A percentile compares a stretch with the other conserved stretches of the same genome.
Conservation (phyloP, 2,797 vertebrate species). For the Rallus crepitans region DNA sequence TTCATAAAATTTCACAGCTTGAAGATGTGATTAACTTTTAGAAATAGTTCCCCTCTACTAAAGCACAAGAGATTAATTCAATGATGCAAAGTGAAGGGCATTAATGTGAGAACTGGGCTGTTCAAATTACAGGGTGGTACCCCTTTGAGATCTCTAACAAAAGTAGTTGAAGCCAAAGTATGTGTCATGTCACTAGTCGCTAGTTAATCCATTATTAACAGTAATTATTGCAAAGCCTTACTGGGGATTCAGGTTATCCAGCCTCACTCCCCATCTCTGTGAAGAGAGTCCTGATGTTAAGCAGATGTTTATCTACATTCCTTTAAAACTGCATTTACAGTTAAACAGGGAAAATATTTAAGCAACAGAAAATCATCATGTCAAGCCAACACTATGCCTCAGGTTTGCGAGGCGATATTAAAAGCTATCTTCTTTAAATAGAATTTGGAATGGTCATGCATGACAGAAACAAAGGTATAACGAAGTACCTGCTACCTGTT, state of each 20-base stretch:
- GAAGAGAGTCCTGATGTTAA: not conserved
- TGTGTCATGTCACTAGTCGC: not conserved
- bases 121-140: not conserved
- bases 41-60: not conserved
- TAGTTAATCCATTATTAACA: not conserved
- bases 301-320: not conserved
- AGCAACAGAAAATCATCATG: not conserved
- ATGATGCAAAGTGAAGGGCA: not conserved
- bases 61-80: not conserved
- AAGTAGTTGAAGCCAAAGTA: not conserved
- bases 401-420: not conserved
- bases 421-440: not conserved
- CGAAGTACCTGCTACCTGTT: not conserved
- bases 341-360: not conserved
- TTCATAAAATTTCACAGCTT: slow-evolving; percentile 21
- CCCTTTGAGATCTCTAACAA: not conserved
- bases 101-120: not conserved
- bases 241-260: not conserved
- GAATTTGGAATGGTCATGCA: not conserved
- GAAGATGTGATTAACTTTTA: slow-evolving; percentile 24
- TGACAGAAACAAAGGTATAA: not conserved
- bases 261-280: not conserved
- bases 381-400: not conserved
- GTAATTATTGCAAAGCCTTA: not conserved
- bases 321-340: not conserved